phyloP scores from a whole-genome alignment of 92 coral and sea anemone genomes.

The Epizoanthus illoricatus region DNA sequence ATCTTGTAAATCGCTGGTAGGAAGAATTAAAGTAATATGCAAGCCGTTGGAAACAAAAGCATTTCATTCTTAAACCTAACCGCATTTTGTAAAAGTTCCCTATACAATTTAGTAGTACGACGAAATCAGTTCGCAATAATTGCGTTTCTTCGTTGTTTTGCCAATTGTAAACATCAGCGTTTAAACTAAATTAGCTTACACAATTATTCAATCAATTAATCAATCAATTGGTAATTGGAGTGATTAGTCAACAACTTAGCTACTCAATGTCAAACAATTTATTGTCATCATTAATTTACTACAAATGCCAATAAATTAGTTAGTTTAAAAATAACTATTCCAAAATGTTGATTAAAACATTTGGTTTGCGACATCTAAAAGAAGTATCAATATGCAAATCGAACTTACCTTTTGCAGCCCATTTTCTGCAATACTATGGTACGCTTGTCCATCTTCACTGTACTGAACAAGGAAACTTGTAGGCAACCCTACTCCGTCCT shows the following conservation, averaged over 20 bases:
- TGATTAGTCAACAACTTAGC: too few relatives aligned
- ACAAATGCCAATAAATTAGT: too few relatives aligned
- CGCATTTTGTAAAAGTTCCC: too few relatives aligned
- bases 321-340: too few relatives aligned
- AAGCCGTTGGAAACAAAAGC: not conserved
- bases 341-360: too few relatives aligned
- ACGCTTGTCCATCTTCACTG: slow-evolving; percentile 10
- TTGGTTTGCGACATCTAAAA: too few relatives aligned
- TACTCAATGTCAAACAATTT: too few relatives aligned
- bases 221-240: not conserved
- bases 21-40: not conserved
- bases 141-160: too few relatives aligned
- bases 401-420: slow-evolving; percentile 12
- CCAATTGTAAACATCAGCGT: not conserved
- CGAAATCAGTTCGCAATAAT: too few relatives aligned
- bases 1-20: slow-evolving; percentile 10
- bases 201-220: not conserved
- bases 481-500: slow-evolving; percentile 10
- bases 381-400: not conserved
- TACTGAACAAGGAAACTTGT: slow-evolving; percentile 13
- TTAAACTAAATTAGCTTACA: not conserved
- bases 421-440: not conserved
- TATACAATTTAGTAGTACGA: too few relatives aligned
- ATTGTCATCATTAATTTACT: too few relatives aligned
- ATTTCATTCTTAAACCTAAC: too few relatives aligned